A percentile compares a stretch with the other conserved stretches of the same genome.
phyloP scores from a whole-genome alignment of 2,797 vertebrate genomes.

The Pelobates cultripes region DNA sequence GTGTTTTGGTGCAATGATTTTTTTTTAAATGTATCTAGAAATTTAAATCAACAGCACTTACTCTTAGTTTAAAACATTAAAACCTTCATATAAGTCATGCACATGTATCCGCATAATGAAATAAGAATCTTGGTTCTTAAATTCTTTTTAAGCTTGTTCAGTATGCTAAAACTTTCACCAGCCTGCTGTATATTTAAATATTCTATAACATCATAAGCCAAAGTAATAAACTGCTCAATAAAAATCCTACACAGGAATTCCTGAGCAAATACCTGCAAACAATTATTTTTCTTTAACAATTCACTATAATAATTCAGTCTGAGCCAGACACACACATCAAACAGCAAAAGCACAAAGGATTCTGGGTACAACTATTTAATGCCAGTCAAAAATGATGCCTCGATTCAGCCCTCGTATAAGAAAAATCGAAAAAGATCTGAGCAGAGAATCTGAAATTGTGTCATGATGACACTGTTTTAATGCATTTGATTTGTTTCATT shows the following conservation, averaged over 20 bases:
- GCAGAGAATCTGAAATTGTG: conserved; percentile 4
- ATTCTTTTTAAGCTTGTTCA: no score
- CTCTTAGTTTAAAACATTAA: no score
- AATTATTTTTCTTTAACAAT: conserved; percentile 10
- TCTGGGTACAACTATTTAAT: conserved; percentile 1
- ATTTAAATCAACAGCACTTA: no score
- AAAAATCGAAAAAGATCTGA: conserved; percentile 36
- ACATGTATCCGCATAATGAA: no score
- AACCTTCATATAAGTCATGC: no score
- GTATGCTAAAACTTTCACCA: no score
- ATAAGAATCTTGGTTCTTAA: no score
- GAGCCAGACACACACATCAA: conserved; percentile 14
- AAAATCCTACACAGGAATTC: neutral
- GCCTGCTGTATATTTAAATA: no score
- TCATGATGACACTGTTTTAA: conserved; percentile 10
- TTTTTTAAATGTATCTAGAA: no score
- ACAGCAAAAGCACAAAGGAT: conserved; percentile 2
- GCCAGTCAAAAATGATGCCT: neutral
- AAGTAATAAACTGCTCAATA: neutral
- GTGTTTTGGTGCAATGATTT: no score
- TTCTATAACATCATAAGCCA: no score
- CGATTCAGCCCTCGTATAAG: conserved; percentile 7
- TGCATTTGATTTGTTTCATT: conserved; percentile 17
- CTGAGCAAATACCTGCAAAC: conserved; percentile 10
- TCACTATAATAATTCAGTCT: neutral